Percentiles rank a stretch among this genome's conserved stretches.
phyloP scores from a whole-genome alignment of 2,113 vertebrate genomes.

The Rhabdornis inornatus region DNA sequence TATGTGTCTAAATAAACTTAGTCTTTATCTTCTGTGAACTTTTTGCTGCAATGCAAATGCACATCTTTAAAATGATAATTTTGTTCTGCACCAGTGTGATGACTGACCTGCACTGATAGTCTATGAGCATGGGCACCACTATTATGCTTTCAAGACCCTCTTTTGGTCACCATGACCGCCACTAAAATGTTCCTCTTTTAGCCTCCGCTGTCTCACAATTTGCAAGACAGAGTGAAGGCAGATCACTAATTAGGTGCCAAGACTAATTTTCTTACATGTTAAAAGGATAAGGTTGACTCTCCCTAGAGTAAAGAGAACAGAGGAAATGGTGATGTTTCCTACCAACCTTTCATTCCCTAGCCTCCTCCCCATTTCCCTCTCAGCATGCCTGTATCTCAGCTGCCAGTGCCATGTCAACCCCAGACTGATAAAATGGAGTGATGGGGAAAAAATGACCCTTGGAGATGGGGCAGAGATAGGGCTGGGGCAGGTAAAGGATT shows the following conservation, averaged over 20 bases:
- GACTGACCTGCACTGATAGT: neutral
- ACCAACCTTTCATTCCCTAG: accelerated
- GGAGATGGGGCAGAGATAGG: accelerated
- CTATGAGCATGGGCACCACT: accelerated
- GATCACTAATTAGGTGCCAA: neutral
- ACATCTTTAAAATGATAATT: neutral
- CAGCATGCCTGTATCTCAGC: neutral
- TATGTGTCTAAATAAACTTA: neutral
- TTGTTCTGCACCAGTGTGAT: neutral
- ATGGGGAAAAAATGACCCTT: accelerated
- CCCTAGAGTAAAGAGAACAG: neutral
- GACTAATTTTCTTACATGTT: neutral
- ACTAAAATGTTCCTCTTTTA: neutral
- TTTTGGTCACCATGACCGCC: accelerated
- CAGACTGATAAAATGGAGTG: neutral
- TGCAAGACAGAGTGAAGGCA: neutral
- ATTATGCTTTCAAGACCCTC: neutral
- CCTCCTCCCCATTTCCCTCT: neutral
- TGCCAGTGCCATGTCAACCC: accelerated
- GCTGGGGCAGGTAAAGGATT: accelerated
- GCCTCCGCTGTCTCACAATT: accelerated
- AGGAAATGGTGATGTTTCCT: accelerated
- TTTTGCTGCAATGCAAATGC: neutral
- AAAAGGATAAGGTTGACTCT: neutral
- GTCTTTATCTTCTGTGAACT: neutral